Evolutionary conservation across 2,888 invertebrate species (phyloP), one percentile per base, ranked within the genome.

Genomic region (Rapana venosa): DNA sequence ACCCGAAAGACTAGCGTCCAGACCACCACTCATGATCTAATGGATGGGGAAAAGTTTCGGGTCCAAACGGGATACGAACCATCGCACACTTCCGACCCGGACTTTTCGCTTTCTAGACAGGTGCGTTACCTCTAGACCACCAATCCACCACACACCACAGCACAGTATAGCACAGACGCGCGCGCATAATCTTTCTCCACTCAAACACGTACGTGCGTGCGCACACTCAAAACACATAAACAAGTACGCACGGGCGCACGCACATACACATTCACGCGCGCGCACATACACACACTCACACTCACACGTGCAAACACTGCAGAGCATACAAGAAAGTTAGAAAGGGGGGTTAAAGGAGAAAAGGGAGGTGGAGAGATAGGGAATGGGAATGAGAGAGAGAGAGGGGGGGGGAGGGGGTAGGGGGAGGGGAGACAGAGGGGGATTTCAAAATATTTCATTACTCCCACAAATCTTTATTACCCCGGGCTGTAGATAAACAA

Each of bases 241-340:
- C 26, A 74, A 26, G 26, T 74, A 74, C 26, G 11, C 35, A 35
- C 35, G 66, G 35, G 35, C 70, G 32, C 70, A 66, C 85, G 61
- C 32, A 30, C 61, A 85, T 20, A 85, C 58, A 85, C 58, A 58
- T 36, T 36, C 58, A 26, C 85, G n/a, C 61, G 22, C 58, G 30
- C 56, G 35, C 56, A 84, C 84, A 58, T 56, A 84, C 84, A 84
- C 84, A 84, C 84, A 84, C 47, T 47, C 84, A 84, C 8, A 84
- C 84, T 8, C 83, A 84, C 56, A 56, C 26, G 22, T 61, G 61
- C n/a, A 30, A 5, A 85, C 11, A 15, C 32, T 15, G 26, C 2
- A 66, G 5, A 66, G 20, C 13, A 66, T 13, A 66, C 13, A 66
- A 66, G 66, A 22, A 66, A 66, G 30, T 17, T 2, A 66, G 26